phyloP scores from a whole-genome alignment of 2,888 invertebrate species.

The Pristionchus exspectatus region DNA sequence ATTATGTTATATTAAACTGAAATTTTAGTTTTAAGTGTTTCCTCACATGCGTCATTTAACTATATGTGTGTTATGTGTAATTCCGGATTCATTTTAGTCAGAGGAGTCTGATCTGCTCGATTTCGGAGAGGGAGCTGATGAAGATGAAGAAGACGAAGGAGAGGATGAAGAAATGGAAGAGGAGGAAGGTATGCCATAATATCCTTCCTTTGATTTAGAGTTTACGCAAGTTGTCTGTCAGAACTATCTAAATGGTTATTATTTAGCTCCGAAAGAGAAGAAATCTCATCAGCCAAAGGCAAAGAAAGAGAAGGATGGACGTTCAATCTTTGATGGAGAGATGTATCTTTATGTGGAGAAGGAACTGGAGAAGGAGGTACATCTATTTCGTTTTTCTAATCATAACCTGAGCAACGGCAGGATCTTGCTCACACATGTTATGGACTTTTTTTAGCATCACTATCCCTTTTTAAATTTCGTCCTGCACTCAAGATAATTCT shows the following conservation, averaged over 20 bases:
- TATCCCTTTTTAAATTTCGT: not conserved
- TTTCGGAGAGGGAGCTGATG: slow-evolving; percentile 68
- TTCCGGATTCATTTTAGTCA: slow-evolving; percentile 62
- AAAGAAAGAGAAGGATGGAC: slow-evolving; percentile 60
- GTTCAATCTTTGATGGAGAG: slow-evolving; percentile 67
- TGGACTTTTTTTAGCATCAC: not conserved
- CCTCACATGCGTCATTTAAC: not conserved
- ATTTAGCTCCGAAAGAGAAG: slow-evolving; percentile 29
- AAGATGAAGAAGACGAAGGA: slow-evolving; percentile 64
- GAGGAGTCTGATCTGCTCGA: slow-evolving; percentile 76
- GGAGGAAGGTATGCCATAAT: slow-evolving; percentile 57
- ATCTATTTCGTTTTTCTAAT: not conserved
- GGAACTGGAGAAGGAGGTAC: slow-evolving; percentile 56
- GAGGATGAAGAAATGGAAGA: slow-evolving; percentile 63
- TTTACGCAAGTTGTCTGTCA: not conserved
- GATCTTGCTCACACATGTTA: not conserved
- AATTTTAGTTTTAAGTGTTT: not conserved
- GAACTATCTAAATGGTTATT: not conserved
- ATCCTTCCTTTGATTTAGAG: not conserved
- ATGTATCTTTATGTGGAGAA: slow-evolving; percentile 65
- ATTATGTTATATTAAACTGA: not conserved
- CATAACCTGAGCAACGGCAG: not conserved
- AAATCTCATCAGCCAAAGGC: slow-evolving; percentile 62
- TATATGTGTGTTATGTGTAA: not conserved
- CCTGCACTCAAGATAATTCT: not conserved